A percentile compares a stretch with the other conserved stretches of the same genome.
Evolutionary conservation across 2,888 invertebrate genomes (phyloP).

Genomic region (Hartigia nigra): DNA sequence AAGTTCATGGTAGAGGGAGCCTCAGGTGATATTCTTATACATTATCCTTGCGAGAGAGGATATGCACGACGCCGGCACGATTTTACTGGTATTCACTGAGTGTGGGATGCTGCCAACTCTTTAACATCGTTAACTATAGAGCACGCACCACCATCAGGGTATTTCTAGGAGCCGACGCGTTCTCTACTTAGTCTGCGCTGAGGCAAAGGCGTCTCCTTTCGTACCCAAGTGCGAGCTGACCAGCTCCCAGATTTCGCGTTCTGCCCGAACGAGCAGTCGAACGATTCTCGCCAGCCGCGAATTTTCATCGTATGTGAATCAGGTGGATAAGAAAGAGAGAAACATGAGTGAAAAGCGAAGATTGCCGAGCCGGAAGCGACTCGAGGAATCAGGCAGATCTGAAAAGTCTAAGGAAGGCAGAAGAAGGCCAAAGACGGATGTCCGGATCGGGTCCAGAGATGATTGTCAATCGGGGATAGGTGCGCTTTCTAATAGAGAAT

Average conservation of each 20-base stretch:
- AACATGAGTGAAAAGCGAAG: conserved; percentile 49
- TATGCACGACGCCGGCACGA: too few relatives aligned
- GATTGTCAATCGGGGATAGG: not conserved
- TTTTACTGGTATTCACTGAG: not conserved
- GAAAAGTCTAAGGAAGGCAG: conserved; percentile 18
- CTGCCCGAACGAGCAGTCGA: conserved; percentile 1
- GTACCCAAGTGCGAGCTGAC: conserved; percentile 3
- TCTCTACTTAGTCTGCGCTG: conserved; percentile 1
- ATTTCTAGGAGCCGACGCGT: conserved; percentile 8
- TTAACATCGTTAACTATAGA: not conserved
- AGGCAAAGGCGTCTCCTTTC: conserved; percentile 13
- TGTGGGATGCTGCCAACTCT: conserved; percentile 2
- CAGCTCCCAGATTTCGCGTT: not conserved
- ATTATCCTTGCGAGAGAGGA: not conserved
- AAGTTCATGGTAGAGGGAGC: not conserved
- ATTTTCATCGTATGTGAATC: not conserved
- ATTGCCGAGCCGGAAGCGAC: conserved; percentile 35
- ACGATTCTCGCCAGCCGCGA: not conserved
- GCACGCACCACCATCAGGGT: conserved; percentile 1
- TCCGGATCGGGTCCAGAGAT: not conserved
- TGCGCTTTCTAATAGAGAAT: not conserved
- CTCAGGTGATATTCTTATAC: not conserved
- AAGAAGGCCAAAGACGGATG: conserved; percentile 16
- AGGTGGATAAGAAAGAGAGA: conserved; percentile 20
- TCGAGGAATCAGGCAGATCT: conserved; percentile 28